Percentiles rank a stretch among this genome's conserved stretches.
These are phyloP conservation scores for Mesaphorura yosii DNA, from an alignment of 1,140 invertebrate species.

Conservation along the genomic window DNA sequence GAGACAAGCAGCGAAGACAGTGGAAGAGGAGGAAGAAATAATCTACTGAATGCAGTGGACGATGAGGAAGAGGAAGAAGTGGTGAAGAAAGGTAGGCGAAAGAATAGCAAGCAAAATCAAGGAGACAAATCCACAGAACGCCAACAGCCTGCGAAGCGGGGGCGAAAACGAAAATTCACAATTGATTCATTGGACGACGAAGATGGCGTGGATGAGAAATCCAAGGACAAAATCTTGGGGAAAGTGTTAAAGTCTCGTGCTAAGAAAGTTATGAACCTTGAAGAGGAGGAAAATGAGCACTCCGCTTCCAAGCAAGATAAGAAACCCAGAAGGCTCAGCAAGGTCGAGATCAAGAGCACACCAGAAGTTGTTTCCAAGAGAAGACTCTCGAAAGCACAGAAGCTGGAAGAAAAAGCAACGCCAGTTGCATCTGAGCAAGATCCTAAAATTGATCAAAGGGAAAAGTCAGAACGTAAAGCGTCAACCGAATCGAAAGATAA, in stretches of 20 bases:
- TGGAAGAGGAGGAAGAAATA: slow-evolving; percentile 13
- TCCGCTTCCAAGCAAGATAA: not conserved
- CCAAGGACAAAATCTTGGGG: slow-evolving; percentile 23
- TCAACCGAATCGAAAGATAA: not conserved
- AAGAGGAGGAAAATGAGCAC: slow-evolving; percentile 28
- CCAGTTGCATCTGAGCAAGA: not conserved
- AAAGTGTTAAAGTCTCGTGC: slow-evolving; percentile 26
- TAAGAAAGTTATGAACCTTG: slow-evolving; percentile 25
- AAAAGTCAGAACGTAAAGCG: not conserved
- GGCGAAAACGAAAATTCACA: slow-evolving; percentile 24
- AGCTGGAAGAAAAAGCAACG: not conserved
- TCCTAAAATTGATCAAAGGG: not conserved
- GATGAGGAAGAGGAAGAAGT: slow-evolving; percentile 7
- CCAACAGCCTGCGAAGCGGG: slow-evolving; percentile 12
- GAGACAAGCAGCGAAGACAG: slow-evolving; percentile 31
- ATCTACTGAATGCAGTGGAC: slow-evolving; percentile 17
- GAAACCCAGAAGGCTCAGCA: not conserved
- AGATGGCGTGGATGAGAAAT: slow-evolving; percentile 20
- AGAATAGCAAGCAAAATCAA: not conserved
- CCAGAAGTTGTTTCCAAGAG: not conserved
- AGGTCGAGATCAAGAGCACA: not conserved
- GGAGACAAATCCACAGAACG: slow-evolving; percentile 2
- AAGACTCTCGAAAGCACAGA: not conserved
- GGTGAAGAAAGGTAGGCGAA: not conserved
- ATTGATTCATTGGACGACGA: slow-evolving; percentile 28